Base-by-base conservation (phyloP, 2,113 vertebrate genomes). In the Nycticebus coucang region DNA sequence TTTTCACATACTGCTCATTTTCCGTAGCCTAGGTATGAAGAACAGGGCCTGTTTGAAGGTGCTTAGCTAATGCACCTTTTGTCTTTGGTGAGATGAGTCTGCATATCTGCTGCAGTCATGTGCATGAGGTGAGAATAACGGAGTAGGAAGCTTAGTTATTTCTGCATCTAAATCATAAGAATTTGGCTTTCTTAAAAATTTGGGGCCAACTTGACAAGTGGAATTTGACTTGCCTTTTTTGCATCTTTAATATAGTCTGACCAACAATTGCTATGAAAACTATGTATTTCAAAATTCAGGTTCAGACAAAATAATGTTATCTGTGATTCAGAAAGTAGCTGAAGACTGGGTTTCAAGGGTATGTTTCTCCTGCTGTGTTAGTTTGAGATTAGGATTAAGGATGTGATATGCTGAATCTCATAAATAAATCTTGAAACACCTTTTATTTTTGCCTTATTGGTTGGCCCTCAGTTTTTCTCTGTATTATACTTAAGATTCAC, bases 361-460 rank as follows among this genome's bases (percentile, higher is more conserved):
- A 21, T 60, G 55, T 71, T 89, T 94, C 13, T 89, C 60, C 30
- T 66, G n/a, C 22, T 69, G 1, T 87, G 22, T 94, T 89, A 64
- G 19, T 78, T 95, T 88, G 89, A 41, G 81, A 66, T 94, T 50
- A 93, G 68, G 81, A 91, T 22, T 55, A 89, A 91, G 41, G 93
- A 89, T 82, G 35, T 95, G 33, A 35, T 62, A 33, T 22, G 33
- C 35, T 83, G 50, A 89, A 89, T 91, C 77, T 92, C 28, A 79
- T 81, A 22, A 82, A 92, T 45, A 69, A 80, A 96, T 64, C 77
- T 79, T 87, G 71, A 92, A 74, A 45, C 50, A 45, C 37, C 37
- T 93, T 96, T 93, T 79, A 96, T 83, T 90, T 93, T 95, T 81
- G 66, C 35, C 7, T 96, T 86, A 88, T 24, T 88, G 35, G 59